phyloP scores from a whole-genome alignment of 2,113 vertebrate genomes.

The Rhinolophus ferrumequinum region DNA sequence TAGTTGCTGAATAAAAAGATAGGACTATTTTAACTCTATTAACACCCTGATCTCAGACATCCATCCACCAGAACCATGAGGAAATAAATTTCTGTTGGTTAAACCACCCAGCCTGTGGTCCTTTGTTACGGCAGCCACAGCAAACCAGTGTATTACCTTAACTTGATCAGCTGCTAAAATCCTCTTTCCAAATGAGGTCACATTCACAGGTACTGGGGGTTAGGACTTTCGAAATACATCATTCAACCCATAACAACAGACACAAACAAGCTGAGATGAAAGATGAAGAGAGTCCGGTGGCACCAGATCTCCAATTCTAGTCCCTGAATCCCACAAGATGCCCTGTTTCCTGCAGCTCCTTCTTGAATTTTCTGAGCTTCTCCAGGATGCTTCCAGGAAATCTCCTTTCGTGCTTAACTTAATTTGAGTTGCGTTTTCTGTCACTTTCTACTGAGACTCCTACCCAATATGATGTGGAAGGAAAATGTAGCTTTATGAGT shows the following conservation, averaged over 20 bases:
- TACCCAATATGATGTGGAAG: neutral
- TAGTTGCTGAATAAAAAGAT: neutral
- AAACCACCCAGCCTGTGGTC: neutral
- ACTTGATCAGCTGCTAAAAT: neutral
- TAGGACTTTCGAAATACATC: neutral
- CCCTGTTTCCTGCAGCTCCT: neutral
- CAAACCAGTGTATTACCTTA: neutral
- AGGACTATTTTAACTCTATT: neutral
- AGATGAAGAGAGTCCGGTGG: neutral
- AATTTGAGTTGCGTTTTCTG: conserved; percentile 22
- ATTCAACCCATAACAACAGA: neutral
- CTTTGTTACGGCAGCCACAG: neutral
- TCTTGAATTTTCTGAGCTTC: neutral
- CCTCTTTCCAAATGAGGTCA: neutral
- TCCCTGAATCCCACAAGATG: neutral
- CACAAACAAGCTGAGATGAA: neutral
- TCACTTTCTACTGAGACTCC: conserved; percentile 12
- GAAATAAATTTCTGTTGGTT: neutral
- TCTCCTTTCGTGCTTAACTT: conserved; percentile 16
- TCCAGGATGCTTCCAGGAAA: neutral
- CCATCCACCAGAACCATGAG: neutral
- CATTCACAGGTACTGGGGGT: neutral
- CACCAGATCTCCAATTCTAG: neutral
- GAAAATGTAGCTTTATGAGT: neutral
- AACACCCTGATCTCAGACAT: neutral